phyloP scores from a whole-genome alignment of 2,888 invertebrate genomes.

The Steinernema scapterisci region DNA sequence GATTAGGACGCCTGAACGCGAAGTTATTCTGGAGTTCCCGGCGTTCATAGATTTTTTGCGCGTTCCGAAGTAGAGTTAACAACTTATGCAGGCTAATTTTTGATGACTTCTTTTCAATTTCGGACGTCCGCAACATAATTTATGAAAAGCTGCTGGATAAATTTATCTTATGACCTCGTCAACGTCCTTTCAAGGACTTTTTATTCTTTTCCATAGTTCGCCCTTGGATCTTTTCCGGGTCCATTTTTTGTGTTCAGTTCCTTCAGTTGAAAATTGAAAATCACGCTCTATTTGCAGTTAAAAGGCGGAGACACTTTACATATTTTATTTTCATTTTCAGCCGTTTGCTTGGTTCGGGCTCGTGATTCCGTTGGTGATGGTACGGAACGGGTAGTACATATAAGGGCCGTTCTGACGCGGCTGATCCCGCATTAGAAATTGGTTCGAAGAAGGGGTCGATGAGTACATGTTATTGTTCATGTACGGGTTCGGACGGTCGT shows the following conservation, averaged over 20 bases:
- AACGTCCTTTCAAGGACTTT: background rate
- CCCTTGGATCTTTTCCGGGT: background rate
- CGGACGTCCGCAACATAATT: background rate
- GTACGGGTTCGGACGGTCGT: conserved; percentile 14
- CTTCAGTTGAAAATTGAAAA: background rate
- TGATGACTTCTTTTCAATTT: background rate
- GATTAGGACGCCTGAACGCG: too few species aligned
- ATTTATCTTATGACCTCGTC: background rate
- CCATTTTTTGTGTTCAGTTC: background rate
- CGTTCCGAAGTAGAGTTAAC: too few species aligned
- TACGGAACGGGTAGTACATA: conserved; percentile 15
- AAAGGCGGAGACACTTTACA: background rate
- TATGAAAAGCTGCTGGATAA: background rate
- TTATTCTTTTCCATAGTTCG: background rate
- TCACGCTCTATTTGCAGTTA: too few species aligned
- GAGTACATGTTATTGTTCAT: background rate
- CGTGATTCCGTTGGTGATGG: background rate
- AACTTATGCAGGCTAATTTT: background rate
- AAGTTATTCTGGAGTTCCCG: too few species aligned
- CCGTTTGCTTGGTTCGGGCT: background rate
- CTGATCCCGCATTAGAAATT: conserved; percentile 1
- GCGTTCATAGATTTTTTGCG: too few species aligned
- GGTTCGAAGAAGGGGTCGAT: background rate
- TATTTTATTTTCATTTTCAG: background rate
- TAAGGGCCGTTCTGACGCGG: background rate